Evolutionary conservation across 2,888 invertebrate genomes (phyloP).

Genomic region (Labia minor): DNA sequence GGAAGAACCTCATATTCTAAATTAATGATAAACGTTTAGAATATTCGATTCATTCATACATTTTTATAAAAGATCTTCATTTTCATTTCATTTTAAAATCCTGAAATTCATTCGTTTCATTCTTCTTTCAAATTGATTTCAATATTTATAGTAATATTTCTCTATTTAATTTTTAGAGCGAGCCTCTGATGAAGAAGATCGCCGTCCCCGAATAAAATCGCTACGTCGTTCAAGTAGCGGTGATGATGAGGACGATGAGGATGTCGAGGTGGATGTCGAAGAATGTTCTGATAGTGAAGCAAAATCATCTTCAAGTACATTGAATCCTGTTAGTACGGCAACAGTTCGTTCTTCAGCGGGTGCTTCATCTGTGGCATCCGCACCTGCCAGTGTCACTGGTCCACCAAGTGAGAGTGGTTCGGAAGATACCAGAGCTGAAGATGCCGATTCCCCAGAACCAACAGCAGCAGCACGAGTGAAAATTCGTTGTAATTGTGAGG

Average conservation of each 20-base stretch:
- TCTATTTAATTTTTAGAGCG: not conserved
- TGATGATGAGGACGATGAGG: conserved; percentile 42
- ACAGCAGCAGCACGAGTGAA: conserved; percentile 34
- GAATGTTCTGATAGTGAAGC: conserved; percentile 55
- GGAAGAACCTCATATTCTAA: no score
- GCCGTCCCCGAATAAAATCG: not conserved
- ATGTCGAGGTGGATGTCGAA: conserved; percentile 60
- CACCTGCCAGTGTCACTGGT: conserved; percentile 17
- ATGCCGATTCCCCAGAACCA: conserved; percentile 22
- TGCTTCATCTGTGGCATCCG: not conserved
- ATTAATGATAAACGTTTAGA: no score
- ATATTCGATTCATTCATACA: no score
- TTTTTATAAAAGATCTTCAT: no score
- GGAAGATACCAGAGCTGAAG: conserved; percentile 22
- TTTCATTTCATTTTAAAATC: no score
- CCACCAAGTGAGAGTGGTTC: conserved; percentile 23
- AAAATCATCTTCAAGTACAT: not conserved
- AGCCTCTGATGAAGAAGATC: not conserved
- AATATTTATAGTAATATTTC: no score
- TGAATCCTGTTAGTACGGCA: conserved; percentile 27
- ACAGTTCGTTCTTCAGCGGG: conserved; percentile 19
- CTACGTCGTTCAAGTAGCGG: conserved; percentile 17
- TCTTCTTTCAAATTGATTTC: no score
- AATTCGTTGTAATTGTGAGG: conserved; percentile 55
- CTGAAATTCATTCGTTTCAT: no score